Base-by-base conservation (phyloP, 2,888 invertebrate genomes). In the Protodeltote pygarga region DNA sequence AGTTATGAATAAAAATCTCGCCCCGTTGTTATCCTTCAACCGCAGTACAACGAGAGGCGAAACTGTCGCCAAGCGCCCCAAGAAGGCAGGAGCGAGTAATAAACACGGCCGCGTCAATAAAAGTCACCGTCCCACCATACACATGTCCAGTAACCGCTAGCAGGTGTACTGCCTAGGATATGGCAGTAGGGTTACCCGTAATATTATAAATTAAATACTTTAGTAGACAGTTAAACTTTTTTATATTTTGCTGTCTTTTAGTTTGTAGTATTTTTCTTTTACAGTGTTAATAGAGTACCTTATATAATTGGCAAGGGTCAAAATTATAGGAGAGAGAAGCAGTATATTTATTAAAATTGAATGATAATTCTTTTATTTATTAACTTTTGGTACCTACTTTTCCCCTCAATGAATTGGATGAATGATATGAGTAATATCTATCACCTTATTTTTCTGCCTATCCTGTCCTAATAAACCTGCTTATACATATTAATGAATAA, bases 71-170 rank as follows among this genome's bases (percentile, higher is more conserved):
- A 63, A 50, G 34, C 59, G 39, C 34, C 65, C 76, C 64, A 72
- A 78, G 78, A 79, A 73, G 75, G 76, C 45, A 74, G 71, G 71
- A 68, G 69, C 72, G 66, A 80, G 79, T 82, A 86, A 87, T 87
- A 87, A 87, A 87, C 87, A 77, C 82, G 78, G 73, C 54, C 66
- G 79, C 74, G 87, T 88, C 89, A 87, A 88, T 89, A 88, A 85
- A 85, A 89, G 89, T 87, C 87, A 81, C 61, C 61, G 71, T 69
- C 58, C 72, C 69, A 78, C 88, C 80, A 90, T 89, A 89, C 87
- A 88, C 75, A 82, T 81, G 89, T 89, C 87, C 73, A 71, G 75
- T 71, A 65, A 52, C 65, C 53, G 62, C 73, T 63, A 80, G 83
- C 87, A 87, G 86, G 86, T 87, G 86, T 73, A 79, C 79, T 59